Evolutionary conservation across 2,888 invertebrate species (phyloP), one percentile per base, ranked within the genome.

Genomic region (Ctenicera cuprea): DNA sequence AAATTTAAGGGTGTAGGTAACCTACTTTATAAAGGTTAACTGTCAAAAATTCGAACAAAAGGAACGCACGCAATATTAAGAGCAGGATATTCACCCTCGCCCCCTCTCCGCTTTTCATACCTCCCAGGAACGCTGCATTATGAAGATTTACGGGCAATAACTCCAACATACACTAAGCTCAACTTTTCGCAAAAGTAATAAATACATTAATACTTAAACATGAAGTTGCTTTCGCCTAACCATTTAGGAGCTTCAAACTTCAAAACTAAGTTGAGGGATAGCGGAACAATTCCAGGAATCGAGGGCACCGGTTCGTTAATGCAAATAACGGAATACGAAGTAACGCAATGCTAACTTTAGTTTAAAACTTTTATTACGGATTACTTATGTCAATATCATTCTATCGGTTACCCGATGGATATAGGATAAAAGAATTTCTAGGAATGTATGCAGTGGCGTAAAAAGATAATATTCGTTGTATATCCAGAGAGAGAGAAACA

Each of bases 201-300:
- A 54, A 54, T 54, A 54, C 26, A 54, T 54, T 26, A 30, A 54
- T 54, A 50, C 54, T 54, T 8, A 14, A 54, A 33, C 50, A 8
- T 12, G 4, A 26, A 14, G 14, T 54, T 12, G 33, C 54, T 30
- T 30, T 54, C 54, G 30, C 30, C 54, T 1, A 12, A n/a, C n/a
- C n/a, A n/a, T n/a, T n/a, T n/a, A n/a, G n/a, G n/a, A 30, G 30
- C 33, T 54, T 33, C 54, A n/a, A 54, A 54, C 30, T 52, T 52
- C 8, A 4, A 48, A 26, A 26, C n/a, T 12, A 1, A 22, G 52
- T 18, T 54, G 20, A 12, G 9, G 52, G 12, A 20, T 20, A 7
- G n/a, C n/a, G n/a, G 26, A 52, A 52, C 54, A 54, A 54, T 33
- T 11, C 30, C 16, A 30, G n/a, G 33, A 14, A n/a, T 30, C 30